phyloP scores from a whole-genome alignment of 2,888 invertebrate species.

The Pammene fasciana region DNA sequence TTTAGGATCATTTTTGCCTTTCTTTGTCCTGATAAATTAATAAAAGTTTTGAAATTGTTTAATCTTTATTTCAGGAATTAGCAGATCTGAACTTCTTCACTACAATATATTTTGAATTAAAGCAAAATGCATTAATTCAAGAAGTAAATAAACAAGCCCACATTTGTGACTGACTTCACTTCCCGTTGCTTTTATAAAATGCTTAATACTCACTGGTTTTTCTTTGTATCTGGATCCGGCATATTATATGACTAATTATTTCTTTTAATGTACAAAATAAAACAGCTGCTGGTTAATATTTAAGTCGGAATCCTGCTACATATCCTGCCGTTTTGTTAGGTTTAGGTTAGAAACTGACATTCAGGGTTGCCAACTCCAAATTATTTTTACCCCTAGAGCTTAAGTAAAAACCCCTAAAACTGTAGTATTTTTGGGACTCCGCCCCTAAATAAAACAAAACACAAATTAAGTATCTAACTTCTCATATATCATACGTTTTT shows the following conservation, averaged over 20 bases:
- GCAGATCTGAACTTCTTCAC: not conserved
- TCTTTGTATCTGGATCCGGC: conserved; percentile 64
- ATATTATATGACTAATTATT: conserved; percentile 47
- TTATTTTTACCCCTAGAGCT: no score
- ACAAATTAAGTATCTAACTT: no score
- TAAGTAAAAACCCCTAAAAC: no score
- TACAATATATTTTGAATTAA: not conserved
- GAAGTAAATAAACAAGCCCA: not conserved
- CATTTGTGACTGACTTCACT: not conserved
- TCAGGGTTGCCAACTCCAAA: no score
- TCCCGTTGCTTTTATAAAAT: not conserved
- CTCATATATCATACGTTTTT: no score
- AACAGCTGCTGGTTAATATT: not conserved
- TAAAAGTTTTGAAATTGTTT: not conserved
- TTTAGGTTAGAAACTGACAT: not conserved
- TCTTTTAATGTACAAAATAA: not conserved
- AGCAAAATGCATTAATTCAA: not conserved
- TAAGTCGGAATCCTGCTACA: not conserved
- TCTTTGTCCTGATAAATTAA: conserved; percentile 47
- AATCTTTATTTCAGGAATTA: not conserved
- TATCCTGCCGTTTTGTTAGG: not conserved
- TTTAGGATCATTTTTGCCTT: conserved; percentile 66
- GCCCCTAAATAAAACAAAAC: no score
- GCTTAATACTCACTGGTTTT: conserved; percentile 57
- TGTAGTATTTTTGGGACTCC: no score